Conservation (phyloP, 2,888 invertebrate species). For the Chymomyza procnemis region DNA sequence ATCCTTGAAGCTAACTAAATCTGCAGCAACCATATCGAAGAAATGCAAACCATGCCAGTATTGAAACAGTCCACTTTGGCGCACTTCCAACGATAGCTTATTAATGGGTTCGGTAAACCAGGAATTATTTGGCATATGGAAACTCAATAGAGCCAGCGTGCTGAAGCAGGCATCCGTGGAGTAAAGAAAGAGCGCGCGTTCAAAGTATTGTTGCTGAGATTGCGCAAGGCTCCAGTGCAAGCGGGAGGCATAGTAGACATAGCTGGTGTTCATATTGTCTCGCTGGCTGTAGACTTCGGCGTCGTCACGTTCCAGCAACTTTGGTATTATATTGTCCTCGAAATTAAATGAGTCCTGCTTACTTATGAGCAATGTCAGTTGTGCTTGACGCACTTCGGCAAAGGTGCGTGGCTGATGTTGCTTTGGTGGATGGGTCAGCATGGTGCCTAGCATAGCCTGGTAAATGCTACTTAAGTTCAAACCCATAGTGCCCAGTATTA, state of each 20-base stretch:
- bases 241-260: slow-evolving; percentile 45
- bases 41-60: slow-evolving; percentile 51
- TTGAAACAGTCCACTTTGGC: slow-evolving; percentile 47
- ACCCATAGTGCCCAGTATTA: slow-evolving; percentile 45
- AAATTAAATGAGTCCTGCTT: neutral
- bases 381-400: slow-evolving; percentile 30
- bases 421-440: slow-evolving; percentile 53
- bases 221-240: slow-evolving; percentile 47
- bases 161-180: slow-evolving; percentile 48
- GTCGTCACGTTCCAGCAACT: slow-evolving; percentile 9
- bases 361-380: slow-evolving; percentile 33
- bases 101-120: slow-evolving; percentile 46
- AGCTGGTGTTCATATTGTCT: slow-evolving; percentile 45
- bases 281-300: slow-evolving; percentile 29
- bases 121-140: slow-evolving; percentile 43
- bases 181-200: slow-evolving; percentile 49
- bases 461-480: slow-evolving; percentile 49
- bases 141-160: slow-evolving; percentile 27
- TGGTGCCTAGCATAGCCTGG: slow-evolving; percentile 52
- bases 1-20: slow-evolving; percentile 44
- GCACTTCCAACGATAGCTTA: slow-evolving; percentile 41
- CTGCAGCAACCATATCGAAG: slow-evolving; percentile 59
- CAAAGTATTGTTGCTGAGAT: slow-evolving; percentile 54
- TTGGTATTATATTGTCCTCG: neutral
- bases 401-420: slow-evolving; percentile 48